phyloP scores from a whole-genome alignment of 2,888 invertebrate genomes.

The Scaptomyza caliginosa region DNA sequence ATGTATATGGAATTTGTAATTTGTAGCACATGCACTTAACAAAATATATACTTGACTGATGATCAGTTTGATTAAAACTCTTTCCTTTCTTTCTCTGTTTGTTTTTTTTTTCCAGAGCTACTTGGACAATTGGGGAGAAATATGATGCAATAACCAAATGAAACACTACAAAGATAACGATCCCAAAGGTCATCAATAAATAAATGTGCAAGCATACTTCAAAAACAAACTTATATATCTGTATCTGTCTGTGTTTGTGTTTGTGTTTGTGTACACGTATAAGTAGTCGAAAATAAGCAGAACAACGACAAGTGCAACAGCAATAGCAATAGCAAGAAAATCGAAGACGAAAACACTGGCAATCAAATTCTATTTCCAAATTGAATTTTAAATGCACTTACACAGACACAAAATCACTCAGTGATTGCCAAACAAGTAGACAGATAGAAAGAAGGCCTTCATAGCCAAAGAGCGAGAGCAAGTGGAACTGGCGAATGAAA shows the following conservation, averaged over 20 bases:
- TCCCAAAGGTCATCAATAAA: constrained; percentile 41
- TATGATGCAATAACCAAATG: constrained; percentile 24
- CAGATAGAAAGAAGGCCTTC: not conserved
- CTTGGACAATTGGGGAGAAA: not conserved
- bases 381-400: constrained; percentile 58
- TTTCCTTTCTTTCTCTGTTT: constrained; percentile 1
- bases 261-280: not conserved
- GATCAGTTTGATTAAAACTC: constrained; percentile 21
- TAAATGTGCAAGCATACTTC: constrained; percentile 31
- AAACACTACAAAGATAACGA: constrained; percentile 6
- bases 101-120: constrained; percentile 11
- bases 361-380: constrained; percentile 57
- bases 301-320: constrained; percentile 6
- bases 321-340: not conserved
- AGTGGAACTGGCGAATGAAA: constrained; percentile 7
- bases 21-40: constrained; percentile 1
- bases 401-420: constrained; percentile 11
- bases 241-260: not conserved
- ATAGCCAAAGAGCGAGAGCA: not conserved
- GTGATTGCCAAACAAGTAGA: constrained; percentile 1
- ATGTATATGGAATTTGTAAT: not conserved
- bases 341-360: constrained; percentile 16
- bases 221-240: constrained; percentile 14
- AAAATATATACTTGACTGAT: constrained; percentile 3
- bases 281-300: not conserved